A percentile compares a stretch with the other conserved stretches of the same genome.
phyloP scores from a whole-genome alignment of 2,113 vertebrate species.

The Catharus bicknelli region DNA sequence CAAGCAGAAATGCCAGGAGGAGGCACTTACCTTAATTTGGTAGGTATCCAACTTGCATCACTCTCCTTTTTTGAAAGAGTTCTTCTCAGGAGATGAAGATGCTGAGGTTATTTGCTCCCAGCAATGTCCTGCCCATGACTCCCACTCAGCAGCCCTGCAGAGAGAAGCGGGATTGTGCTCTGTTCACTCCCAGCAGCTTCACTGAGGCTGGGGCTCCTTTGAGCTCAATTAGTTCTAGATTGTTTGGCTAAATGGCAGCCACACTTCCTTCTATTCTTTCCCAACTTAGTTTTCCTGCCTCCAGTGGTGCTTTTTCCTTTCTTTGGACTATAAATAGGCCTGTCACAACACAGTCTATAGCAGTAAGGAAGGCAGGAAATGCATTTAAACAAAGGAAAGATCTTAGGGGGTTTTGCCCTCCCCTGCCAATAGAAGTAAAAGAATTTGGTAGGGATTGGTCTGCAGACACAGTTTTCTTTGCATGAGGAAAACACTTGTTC shows the following conservation, averaged over 20 bases:
- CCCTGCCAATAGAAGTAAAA: background rate
- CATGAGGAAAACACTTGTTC: background rate
- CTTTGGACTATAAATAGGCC: constrained; percentile 87
- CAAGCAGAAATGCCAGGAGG: background rate
- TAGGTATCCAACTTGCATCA: background rate
- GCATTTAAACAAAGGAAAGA: constrained; percentile 77
- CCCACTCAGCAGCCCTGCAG: background rate
- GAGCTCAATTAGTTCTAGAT: constrained; percentile 78
- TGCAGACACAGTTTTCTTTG: background rate
- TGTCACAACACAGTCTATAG: constrained; percentile 73
- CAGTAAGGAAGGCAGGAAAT: constrained; percentile 87
- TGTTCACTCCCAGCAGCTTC: constrained; percentile 28
- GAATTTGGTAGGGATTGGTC: background rate
- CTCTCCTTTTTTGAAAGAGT: background rate
- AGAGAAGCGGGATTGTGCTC: constrained; percentile 22
- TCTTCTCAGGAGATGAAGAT: background rate
- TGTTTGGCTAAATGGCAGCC: constrained; percentile 87
- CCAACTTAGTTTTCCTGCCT: constrained; percentile 94
- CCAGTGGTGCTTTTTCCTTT: constrained; percentile 80
- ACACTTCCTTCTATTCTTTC: constrained; percentile 98
- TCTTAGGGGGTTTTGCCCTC: background rate
- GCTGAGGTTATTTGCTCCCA: background rate
- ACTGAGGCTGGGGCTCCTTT: constrained; percentile 56
- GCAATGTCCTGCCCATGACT: background rate
- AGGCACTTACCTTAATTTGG: constrained; percentile 56